Evolutionary conservation across 2,888 invertebrate species (phyloP), one percentile per base, ranked within the genome.

Genomic region (Liodrosophila aerea): DNA sequence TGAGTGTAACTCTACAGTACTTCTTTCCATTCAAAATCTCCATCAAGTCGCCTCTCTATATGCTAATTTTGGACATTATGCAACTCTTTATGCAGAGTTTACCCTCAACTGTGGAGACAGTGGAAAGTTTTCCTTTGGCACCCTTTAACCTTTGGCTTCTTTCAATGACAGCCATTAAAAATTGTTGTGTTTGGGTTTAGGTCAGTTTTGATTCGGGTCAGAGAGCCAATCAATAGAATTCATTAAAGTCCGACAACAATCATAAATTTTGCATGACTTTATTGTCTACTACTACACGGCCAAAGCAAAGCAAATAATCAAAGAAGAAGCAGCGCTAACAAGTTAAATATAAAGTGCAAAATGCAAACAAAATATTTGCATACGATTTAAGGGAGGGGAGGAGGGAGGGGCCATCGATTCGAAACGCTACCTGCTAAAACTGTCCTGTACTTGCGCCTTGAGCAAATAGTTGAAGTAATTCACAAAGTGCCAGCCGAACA

Each of bases 281-380:
- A 40, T 43, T 22, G 43, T 8, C 27, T 44, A 45, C 7, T 13
- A 47, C 40, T 46, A 52, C 8, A 16, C 13, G 27, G 43, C 27
- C 30, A 46, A 49, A 11, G n/a, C 22, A 18, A 45, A 30, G 36
- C 15, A 12, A 9, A 31, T 30, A 27, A 30, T 34, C 43, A 64
- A 64, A 64, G 58, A 57, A 62, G 52, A 33, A 57, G 49, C 61
- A 60, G 58, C 61, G 68, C 62, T 61, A 68, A 65, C 73, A 76
- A 73, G 64, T 76, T 82, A 77, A 82, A 77, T 75, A 75, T 78
- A 61, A 73, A 84, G 82, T 72, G 57, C 60, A 74, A 74, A 82
- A 76, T 72, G 68, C 84, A 76, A 83, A 68, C 60, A 68, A 75
- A 74, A 70, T 71, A 82, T 81, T 85, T 82, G 76, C 83, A 85